Evolutionary conservation across 2,797 vertebrate species (phyloP), one percentile per base, ranked within the genome.

Genomic region (Psittacula derbiana): DNA sequence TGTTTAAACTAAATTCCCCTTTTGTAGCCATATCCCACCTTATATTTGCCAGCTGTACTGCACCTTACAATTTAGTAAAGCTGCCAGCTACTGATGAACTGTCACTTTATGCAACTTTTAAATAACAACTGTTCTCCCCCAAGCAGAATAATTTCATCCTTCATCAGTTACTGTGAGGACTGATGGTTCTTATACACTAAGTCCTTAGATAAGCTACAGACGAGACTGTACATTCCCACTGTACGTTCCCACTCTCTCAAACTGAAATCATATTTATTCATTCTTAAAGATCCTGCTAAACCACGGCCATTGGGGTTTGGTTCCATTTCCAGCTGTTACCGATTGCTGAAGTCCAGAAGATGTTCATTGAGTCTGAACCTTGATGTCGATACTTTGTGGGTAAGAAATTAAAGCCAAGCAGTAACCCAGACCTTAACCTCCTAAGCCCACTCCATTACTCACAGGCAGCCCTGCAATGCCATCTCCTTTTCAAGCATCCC

Each of bases 81-180:
- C 80, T 67, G 44, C 40, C 92, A 92, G 4, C 44, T 81, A 28
- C 78, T 67, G 66, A 82, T 52, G 16, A 86, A 76, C 43, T 67
- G 16, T 40, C 50, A 90, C 93, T 90, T 46, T 65, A 92, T 43
- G 66, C 83, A 88, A 64, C 88, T 70, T 73, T 6, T 60, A 80
- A 91, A 79, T n/a, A 89, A 64, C 3, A 75, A 72, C 44, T n/a
- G 53, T 30, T 57, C 5, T 16, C 5, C 44, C 78, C 19, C 55
- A 52, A 90, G 86, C 55, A 92, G 70, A 70, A 52, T 74, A 73
- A 70, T 81, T 82, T 92, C 67, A 92, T 30, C 74, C 90, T 71
- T 84, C 71, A 76, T 21, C 3, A 1, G 47, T 73, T 67, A 57
- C 76, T 60, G 25, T 2, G 24, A 93, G 62, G 58, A 81, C 27